Base-by-base conservation (phyloP, 2,797 vertebrate genomes). In the Sylvia borin region DNA sequence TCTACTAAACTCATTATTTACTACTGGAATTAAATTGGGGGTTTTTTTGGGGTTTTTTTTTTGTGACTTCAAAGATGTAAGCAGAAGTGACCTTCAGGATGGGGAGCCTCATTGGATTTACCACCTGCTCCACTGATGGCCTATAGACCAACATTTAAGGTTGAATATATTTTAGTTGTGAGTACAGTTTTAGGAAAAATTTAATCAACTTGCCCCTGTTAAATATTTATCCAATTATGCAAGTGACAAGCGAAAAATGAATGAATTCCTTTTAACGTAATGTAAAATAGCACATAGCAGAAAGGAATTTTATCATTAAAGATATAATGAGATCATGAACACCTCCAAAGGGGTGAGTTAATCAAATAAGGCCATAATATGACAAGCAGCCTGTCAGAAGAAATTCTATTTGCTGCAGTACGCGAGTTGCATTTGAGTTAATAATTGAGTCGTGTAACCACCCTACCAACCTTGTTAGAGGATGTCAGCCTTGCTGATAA, bases 211-310 rank as follows among this genome's bases (percentile, higher is more conserved):
- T 83, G 5, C 11, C 31, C 31, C 86, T 81, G 54, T 96, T 97
- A 97, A 97, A 97, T 96, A 97, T 97, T 96, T 97, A 96, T 96
- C 96, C 94, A 96, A 92, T 96, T 96, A 96, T 83, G 70, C 65
- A 91, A 95, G 86, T 92, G 92, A 96, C 90, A 95, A 93, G 88
- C 2, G 2, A 94, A 93, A 97, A 96, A 96, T 87, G 74, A 95
- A 95, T 93, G 24, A 95, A 94, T 95, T 87, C 90, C 74, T 96
- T 97, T 97, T 93, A 96, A 97, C 82, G 1, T 94, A 95, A 96
- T 95, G 88, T 81, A 93, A 94, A 95, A 94, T 96, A 96, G 61
- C 92, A 93, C 65, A 79, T 91, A 95, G 88, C 92, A 97, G 95
- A 97, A 95, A 77, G 77, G 74, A 92, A 96, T 95, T 95, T 96